phyloP scores from a whole-genome alignment of 2,797 vertebrate species.

The Lacerta viridis region DNA sequence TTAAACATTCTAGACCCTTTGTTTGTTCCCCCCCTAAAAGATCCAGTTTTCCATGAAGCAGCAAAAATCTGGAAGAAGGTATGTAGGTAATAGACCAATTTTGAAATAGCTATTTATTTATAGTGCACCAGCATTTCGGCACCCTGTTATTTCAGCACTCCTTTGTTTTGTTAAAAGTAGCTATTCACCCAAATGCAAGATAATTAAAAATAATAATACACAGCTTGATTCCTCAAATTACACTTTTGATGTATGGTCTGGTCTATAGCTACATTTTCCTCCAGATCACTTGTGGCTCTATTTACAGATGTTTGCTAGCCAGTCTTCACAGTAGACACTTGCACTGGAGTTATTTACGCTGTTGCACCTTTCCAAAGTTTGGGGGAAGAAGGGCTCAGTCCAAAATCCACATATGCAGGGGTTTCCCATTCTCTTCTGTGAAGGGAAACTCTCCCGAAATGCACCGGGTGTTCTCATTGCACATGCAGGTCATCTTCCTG shows the following conservation, averaged over 20 bases:
- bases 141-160: constrained; percentile 69
- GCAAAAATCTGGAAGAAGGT: constrained; percentile 48
- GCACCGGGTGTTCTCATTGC: not conserved
- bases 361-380: constrained; percentile 82
- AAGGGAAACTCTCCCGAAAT: not conserved
- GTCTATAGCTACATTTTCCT: constrained; percentile 56
- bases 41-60: constrained; percentile 49
- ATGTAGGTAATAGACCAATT: constrained; percentile 59
- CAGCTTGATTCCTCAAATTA: constrained; percentile 53
- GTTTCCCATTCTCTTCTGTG: constrained; percentile 13
- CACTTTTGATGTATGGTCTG: constrained; percentile 19
- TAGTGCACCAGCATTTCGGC: constrained; percentile 63
- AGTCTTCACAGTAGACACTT: constrained; percentile 70
- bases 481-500: not conserved
- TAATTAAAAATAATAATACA: constrained; percentile 49
- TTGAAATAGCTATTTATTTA: constrained; percentile 70
- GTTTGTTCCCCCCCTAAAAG: constrained; percentile 2
- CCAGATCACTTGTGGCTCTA: constrained; percentile 35
- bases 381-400: not conserved
- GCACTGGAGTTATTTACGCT: constrained; percentile 80
- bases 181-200: constrained; percentile 57
- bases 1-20: constrained; percentile 37
- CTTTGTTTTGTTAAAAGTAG: constrained; percentile 47
- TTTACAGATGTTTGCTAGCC: constrained; percentile 52
- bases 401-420: not conserved